Conservation (phyloP, 2,797 vertebrate genomes). For the Schizopygopsis pylzovi region DNA sequence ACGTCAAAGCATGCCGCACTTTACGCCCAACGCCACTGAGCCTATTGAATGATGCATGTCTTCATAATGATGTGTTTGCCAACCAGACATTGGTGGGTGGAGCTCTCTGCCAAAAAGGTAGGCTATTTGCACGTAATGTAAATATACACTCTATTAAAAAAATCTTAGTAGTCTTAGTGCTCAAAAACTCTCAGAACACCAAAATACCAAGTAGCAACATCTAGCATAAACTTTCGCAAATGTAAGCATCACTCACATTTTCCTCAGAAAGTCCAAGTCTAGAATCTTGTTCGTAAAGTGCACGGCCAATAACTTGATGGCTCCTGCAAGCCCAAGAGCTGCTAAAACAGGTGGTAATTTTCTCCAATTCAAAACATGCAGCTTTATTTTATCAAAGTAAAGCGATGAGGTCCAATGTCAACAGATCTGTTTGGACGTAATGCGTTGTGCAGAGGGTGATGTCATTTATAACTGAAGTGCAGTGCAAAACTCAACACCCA, state of each 20-base stretch:
- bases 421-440: not conserved
- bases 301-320: not conserved
- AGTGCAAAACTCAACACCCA: slow-evolving; percentile 39
- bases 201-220: not conserved
- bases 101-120: no score
- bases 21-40: no score
- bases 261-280: not conserved
- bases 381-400: slow-evolving; percentile 9
- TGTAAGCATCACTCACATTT: not conserved
- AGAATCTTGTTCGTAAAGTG: not conserved
- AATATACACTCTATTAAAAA: no score
- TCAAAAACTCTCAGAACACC: not conserved
- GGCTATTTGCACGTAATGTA: no score
- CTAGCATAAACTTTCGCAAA: not conserved
- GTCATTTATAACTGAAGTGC: slow-evolving; percentile 44
- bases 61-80: no score
- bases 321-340: slow-evolving; percentile 2
- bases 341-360: not conserved
- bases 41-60: no score
- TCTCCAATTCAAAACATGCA: not conserved
- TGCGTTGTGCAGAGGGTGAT: slow-evolving; percentile 21
- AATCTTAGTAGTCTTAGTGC: not conserved
- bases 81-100: no score
- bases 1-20: no score
- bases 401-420: not conserved